Conservation (phyloP, 1,140 invertebrate genomes). For the Cyclargus thomasi region DNA sequence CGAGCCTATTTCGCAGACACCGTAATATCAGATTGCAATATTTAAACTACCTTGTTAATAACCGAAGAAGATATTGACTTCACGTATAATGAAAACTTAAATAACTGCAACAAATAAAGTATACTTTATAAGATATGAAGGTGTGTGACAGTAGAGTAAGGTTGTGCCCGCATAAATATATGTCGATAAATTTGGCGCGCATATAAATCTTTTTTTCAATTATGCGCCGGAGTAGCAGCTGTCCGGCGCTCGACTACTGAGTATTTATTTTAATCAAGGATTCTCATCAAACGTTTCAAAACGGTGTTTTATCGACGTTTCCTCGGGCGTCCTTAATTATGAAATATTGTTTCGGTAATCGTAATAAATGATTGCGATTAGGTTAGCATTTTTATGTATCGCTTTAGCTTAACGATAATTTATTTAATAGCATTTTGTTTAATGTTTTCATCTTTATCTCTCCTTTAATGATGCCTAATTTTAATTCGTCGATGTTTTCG, state of each 20-base stretch:
- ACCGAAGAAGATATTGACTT: background rate
- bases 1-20: too few relatives aligned
- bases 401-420: background rate
- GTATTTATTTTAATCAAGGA: slow-evolving; percentile 68
- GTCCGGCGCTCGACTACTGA: slow-evolving; percentile 52
- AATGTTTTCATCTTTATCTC: background rate
- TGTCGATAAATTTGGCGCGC: slow-evolving; percentile 68
- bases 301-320: slow-evolving; percentile 54
- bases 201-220: slow-evolving; percentile 72
- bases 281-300: slow-evolving; percentile 48
- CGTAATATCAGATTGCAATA: too few relatives aligned
- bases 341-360: slow-evolving; percentile 34
- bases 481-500: background rate
- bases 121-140: slow-evolving; percentile 2
- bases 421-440: background rate
- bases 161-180: slow-evolving; percentile 48
- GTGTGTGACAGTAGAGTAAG: slow-evolving; percentile 22
- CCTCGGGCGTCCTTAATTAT: slow-evolving; percentile 52
- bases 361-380: slow-evolving; percentile 12
- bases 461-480: background rate
- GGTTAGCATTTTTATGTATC: background rate
- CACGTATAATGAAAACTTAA: background rate
- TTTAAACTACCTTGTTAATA: background rate
- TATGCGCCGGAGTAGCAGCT: slow-evolving; percentile 62
- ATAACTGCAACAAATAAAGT: background rate